These are phyloP conservation scores for Mola mola DNA, from an alignment of 2,113 vertebrate species.

Conservation along the genomic window DNA sequence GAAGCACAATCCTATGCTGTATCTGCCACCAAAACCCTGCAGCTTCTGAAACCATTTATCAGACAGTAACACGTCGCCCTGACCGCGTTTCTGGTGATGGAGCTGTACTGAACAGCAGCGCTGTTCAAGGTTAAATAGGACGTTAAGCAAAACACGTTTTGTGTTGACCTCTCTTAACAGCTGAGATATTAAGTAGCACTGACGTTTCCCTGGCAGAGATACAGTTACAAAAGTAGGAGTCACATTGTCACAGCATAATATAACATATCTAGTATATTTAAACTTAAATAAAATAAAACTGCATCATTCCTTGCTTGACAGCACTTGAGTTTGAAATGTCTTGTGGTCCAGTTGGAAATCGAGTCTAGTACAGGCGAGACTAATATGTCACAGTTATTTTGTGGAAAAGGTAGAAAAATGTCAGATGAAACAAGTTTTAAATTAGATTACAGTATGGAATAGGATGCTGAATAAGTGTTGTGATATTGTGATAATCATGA, in stretches of 20 bases:
- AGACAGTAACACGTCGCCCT: constrained; percentile 18
- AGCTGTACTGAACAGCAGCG: constrained; percentile 9
- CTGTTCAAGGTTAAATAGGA: constrained; percentile 29
- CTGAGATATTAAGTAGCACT: constrained; percentile 35
- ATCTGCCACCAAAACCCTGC: constrained; percentile 58
- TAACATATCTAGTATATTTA: constrained; percentile 46
- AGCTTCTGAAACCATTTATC: constrained; percentile 20
- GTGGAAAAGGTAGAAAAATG: constrained; percentile 24
- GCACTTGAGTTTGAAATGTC: constrained; percentile 42
- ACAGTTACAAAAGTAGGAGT: constrained; percentile 27
- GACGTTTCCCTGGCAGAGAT: constrained; percentile 23
- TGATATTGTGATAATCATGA: constrained; percentile 52
- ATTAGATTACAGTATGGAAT: constrained; percentile 36
- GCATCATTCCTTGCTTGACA: constrained; percentile 47
- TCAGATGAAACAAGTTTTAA: constrained; percentile 45
- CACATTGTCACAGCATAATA: constrained; percentile 33
- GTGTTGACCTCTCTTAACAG: constrained; percentile 49
- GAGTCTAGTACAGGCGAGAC: constrained; percentile 21
- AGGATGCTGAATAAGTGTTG: constrained; percentile 54
- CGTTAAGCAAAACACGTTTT: constrained; percentile 43
- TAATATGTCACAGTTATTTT: constrained; percentile 24
- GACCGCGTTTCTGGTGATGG: constrained; percentile 32
- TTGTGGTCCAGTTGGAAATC: constrained; percentile 23
- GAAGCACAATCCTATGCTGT: constrained; percentile 70
- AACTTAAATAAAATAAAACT: constrained; percentile 34